Evolutionary conservation across 2,113 vertebrate species (phyloP).

Genomic region (Cyanoderma ruficeps): DNA sequence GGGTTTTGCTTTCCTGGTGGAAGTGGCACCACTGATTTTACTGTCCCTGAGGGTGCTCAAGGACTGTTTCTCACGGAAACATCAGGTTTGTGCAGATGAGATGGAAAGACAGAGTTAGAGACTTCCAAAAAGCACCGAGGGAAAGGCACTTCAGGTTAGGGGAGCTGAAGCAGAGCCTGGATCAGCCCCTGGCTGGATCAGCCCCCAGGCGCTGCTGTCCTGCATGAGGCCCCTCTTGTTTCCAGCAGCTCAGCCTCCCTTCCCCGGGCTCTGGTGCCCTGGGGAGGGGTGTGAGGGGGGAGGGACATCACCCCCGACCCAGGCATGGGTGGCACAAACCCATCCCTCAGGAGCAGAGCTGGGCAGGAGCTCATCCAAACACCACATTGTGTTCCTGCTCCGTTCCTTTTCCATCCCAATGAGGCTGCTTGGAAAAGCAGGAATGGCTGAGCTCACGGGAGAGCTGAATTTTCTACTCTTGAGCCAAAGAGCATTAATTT

Average conservation of each 20-base stretch:
- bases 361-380: neutral
- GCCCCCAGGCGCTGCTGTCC: neutral
- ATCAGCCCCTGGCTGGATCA: neutral
- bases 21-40: neutral
- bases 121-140: neutral
- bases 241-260: neutral
- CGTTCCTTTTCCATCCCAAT: neutral
- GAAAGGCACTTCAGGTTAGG: neutral
- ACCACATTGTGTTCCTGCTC: fast-evolving
- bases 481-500: neutral
- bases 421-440: neutral
- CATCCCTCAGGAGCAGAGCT: neutral
- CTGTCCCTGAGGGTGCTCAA: neutral
- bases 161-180: neutral
- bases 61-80: neutral
- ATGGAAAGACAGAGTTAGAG: neutral
- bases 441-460: neutral
- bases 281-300: neutral
- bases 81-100: neutral
- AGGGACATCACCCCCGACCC: neutral
- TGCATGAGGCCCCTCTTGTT: neutral
- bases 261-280: neutral
- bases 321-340: neutral
- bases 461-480: neutral
- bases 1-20: neutral